Evolutionary conservation across 92 coral and sea anemone species (phyloP).

Genomic region (Heliopora coerulea): DNA sequence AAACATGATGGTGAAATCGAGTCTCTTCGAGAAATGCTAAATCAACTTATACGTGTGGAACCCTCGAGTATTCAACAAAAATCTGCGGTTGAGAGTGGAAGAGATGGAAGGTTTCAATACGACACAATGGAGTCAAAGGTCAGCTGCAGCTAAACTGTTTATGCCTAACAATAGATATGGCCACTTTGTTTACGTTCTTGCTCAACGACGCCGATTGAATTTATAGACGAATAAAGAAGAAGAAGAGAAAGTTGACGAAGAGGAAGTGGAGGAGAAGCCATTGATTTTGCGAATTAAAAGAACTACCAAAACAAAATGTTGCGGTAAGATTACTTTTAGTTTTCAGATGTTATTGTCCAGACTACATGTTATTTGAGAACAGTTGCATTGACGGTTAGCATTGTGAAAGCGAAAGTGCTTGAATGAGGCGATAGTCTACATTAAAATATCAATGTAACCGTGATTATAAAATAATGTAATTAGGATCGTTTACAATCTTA

Average conservation of each 20-base stretch:
- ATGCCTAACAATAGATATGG: background rate
- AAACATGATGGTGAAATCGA: constrained; percentile 20
- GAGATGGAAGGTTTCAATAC: background rate
- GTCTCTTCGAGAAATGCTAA: constrained; percentile 13
- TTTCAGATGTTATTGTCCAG: background rate
- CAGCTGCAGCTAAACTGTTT: background rate
- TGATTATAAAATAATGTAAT: too few relatives aligned
- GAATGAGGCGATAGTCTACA: background rate
- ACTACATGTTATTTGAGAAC: background rate
- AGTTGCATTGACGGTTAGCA: background rate
- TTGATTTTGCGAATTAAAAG: constrained; percentile 3
- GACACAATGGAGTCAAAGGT: background rate
- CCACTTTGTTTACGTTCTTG: background rate
- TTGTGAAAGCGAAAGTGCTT: background rate
- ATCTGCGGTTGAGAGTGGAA: too few relatives aligned
- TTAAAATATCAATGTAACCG: too few relatives aligned
- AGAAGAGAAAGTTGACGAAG: background rate
- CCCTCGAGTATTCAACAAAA: too few relatives aligned
- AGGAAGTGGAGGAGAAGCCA: background rate
- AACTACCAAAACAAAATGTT: background rate
- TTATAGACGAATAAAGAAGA: background rate
- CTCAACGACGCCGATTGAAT: background rate
- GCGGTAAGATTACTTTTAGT: background rate
- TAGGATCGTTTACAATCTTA: too few relatives aligned
- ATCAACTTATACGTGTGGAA: background rate